phyloP scores from a whole-genome alignment of 2,888 invertebrate genomes.

The Netelia melanura region DNA sequence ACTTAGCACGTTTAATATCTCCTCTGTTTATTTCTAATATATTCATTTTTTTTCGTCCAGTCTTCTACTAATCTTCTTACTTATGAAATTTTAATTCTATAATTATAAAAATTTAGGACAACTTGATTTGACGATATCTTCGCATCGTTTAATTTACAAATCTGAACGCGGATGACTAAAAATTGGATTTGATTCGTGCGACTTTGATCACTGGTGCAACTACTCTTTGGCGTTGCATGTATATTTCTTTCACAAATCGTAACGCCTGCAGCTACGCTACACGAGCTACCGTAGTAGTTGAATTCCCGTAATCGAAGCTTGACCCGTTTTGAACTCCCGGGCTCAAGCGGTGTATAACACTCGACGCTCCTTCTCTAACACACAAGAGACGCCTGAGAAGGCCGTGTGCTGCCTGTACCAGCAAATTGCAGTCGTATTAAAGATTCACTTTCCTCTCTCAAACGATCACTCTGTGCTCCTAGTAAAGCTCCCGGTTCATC shows the following conservation, averaged over 20 bases:
- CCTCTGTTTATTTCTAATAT: too few relatives aligned
- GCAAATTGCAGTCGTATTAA: conserved; percentile 62
- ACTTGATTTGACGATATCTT: too few relatives aligned
- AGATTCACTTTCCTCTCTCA: conserved; percentile 66
- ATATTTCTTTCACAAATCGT: background rate
- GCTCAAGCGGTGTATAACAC: background rate
- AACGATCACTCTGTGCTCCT: conserved; percentile 39
- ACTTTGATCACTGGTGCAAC: conserved; percentile 20
- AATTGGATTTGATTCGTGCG: background rate
- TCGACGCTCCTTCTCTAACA: background rate
- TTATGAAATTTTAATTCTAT: too few relatives aligned
- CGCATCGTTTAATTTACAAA: too few relatives aligned
- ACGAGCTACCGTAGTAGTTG: background rate
- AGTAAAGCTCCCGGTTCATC: conserved; percentile 32
- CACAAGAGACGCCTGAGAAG: background rate
- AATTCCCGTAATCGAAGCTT: conserved; percentile 52
- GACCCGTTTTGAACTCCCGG: conserved; percentile 54
- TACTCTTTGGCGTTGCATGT: background rate
- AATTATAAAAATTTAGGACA: too few relatives aligned
- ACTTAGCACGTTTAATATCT: too few relatives aligned
- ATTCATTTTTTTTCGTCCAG: too few relatives aligned
- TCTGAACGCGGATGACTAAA: background rate
- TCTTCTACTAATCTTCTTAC: too few relatives aligned
- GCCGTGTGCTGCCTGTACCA: conserved; percentile 14
- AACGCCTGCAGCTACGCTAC: background rate